Conservation (phyloP, 2,888 invertebrate species). For the Cephus nigrinus region DNA sequence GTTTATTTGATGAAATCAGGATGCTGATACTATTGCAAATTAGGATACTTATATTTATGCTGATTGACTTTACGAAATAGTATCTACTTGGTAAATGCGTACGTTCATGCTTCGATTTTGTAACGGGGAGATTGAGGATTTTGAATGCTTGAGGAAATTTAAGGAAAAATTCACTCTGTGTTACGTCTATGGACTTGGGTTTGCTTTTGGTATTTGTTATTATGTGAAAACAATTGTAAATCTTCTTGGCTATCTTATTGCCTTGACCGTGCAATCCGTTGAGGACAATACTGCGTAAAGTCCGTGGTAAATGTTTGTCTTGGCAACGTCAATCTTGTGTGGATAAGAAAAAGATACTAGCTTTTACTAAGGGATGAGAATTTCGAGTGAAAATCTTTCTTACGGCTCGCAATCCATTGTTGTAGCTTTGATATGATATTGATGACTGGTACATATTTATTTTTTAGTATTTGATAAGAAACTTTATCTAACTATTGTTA, state of each 20-base stretch:
- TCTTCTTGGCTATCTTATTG: not conserved
- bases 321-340: not conserved
- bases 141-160: no score
- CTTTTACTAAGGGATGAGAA: not conserved
- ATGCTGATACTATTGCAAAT: not conserved
- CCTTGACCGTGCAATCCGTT: not conserved
- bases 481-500: not conserved
- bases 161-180: no score
- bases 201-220: no score
- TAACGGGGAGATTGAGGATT: no score
- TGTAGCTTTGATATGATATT: not conserved
- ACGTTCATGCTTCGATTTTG: no score
- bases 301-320: not conserved
- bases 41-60: no score
- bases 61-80: no score
- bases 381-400: not conserved
- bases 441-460: not conserved
- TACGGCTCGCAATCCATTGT: not conserved
- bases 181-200: no score
- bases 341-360: not conserved
- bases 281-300: not conserved
- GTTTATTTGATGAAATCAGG: not conserved
- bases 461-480: not conserved
- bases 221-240: no score
- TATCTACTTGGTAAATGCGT: no score